Conservation (phyloP, 2,113 vertebrate species). For the Gadus chalcogrammus region DNA sequence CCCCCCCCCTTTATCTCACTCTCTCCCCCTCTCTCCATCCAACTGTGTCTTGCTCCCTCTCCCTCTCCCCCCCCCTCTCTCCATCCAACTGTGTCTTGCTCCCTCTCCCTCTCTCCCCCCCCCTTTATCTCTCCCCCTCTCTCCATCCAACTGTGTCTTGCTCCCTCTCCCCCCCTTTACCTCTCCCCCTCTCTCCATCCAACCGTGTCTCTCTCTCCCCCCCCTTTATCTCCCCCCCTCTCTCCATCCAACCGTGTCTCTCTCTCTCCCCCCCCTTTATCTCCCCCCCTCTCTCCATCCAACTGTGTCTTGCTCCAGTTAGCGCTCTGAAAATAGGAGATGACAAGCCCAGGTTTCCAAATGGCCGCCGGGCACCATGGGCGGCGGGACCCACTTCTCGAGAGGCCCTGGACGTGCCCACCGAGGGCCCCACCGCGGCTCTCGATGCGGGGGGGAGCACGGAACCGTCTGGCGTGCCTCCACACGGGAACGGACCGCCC, state of each 20-base stretch:
- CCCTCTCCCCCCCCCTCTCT: not conserved
- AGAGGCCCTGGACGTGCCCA: constrained; percentile 32
- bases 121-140: constrained; percentile 7
- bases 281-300: constrained; percentile 17
- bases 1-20: constrained; percentile 11
- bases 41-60: constrained; percentile 65
- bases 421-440: constrained; percentile 25
- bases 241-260: constrained; percentile 57
- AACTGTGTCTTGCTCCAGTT: constrained; percentile 69
- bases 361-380: constrained; percentile 60
- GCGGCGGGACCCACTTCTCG: constrained; percentile 42
- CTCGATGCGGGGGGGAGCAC: too few species aligned
- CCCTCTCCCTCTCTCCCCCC: constrained; percentile 9
- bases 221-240: not conserved
- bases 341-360: constrained; percentile 61
- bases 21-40: constrained; percentile 15
- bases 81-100: constrained; percentile 64
- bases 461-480: too few species aligned
- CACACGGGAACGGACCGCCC: too few species aligned
- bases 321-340: constrained; percentile 58
- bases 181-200: constrained; percentile 18
- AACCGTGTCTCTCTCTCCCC: constrained; percentile 62
- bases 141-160: constrained; percentile 61
- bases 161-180: constrained; percentile 36
- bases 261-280: constrained; percentile 33